A percentile compares a stretch with the other conserved stretches of the same genome.
Conservation (phyloP, 2,113 vertebrate species). For the Ictalurus punctatus region DNA sequence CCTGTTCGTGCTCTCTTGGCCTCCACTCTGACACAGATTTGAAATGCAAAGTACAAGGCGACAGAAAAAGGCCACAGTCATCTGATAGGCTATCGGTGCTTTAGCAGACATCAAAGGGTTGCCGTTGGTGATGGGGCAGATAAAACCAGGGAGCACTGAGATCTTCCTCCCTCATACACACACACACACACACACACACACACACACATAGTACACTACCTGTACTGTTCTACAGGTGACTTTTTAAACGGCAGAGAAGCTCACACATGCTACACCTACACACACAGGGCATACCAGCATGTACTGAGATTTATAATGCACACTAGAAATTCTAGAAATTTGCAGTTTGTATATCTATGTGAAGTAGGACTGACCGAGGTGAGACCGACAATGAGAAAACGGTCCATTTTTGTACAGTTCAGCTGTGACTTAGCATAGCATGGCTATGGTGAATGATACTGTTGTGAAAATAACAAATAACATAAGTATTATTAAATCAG, state of each 20-base stretch:
- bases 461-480: not conserved
- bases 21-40: conserved; percentile 61
- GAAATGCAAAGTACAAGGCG: conserved; percentile 67
- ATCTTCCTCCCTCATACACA: conserved; percentile 24
- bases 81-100: conserved; percentile 66
- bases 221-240: not conserved
- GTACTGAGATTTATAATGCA: not conserved
- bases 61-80: conserved; percentile 63
- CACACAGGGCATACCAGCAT: conserved; percentile 15
- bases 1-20: conserved; percentile 14
- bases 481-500: not conserved
- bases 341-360: not conserved
- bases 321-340: not conserved
- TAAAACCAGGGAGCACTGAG: conserved; percentile 19
- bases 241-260: not conserved
- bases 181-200: conserved; percentile 30
- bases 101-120: conserved; percentile 67
- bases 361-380: not conserved
- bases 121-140: conserved; percentile 15
- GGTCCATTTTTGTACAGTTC: not conserved
- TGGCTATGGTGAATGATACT: not conserved
- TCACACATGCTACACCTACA: not conserved
- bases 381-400: not conserved
- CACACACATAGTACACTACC: conserved; percentile 32
- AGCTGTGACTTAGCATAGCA: not conserved